phyloP scores from a whole-genome alignment of 1,140 invertebrate species.

The Apis dorsata region DNA sequence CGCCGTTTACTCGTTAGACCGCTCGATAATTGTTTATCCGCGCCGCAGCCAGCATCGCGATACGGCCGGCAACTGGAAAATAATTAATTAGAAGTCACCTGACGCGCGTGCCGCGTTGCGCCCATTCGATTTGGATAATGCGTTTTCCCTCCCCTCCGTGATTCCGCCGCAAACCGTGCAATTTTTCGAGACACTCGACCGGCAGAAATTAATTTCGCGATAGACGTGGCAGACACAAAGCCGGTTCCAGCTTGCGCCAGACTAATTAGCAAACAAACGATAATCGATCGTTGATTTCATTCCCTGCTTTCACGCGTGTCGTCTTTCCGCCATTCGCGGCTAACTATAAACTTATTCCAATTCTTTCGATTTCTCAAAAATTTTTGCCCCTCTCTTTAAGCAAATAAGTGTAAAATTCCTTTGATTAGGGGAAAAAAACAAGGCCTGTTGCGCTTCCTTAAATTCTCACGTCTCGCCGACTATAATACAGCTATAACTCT shows the following conservation, averaged over 20 bases:
- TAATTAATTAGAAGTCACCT: conserved; percentile 41
- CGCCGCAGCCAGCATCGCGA: conserved; percentile 2
- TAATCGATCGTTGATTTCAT: not conserved
- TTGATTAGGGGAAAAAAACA: too few relatives aligned
- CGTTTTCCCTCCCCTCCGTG: not conserved
- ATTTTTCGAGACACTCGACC: conserved; percentile 23
- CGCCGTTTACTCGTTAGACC: conserved; percentile 9
- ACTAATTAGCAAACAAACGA: conserved; percentile 27
- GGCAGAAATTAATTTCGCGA: conserved; percentile 29
- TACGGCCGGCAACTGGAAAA: not conserved
- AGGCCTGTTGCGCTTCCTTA: too few relatives aligned
- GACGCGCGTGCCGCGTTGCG: conserved; percentile 5
- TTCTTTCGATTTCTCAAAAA: too few relatives aligned
- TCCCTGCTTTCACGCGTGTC: not conserved
- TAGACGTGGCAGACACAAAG: conserved; percentile 6
- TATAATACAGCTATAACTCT: too few relatives aligned
- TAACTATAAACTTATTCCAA: not conserved
- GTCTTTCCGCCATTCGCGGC: not conserved
- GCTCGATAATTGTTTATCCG: conserved; percentile 48
- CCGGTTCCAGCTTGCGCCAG: not conserved
- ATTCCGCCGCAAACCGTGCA: conserved; percentile 9
- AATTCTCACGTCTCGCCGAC: not conserved
- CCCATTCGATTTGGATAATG: conserved; percentile 33
- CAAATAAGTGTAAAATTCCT: too few relatives aligned
- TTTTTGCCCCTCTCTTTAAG: too few relatives aligned